Conservation (phyloP, 2,888 invertebrate genomes). For the Protodeltote pygarga region DNA sequence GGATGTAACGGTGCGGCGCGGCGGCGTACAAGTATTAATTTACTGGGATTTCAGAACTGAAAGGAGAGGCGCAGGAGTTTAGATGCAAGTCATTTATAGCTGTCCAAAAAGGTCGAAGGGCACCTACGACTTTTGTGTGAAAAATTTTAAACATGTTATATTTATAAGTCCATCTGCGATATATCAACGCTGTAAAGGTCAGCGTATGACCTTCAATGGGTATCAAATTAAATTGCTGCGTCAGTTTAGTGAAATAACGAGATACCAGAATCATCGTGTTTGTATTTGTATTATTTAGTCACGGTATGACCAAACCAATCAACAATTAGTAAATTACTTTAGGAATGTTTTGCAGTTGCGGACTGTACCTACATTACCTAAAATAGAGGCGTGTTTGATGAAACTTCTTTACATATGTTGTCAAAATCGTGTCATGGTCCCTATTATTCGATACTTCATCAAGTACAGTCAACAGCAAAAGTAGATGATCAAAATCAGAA, state of each 20-base stretch:
- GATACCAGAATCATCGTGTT: slow-evolving; percentile 29
- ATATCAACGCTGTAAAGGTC: slow-evolving; percentile 24
- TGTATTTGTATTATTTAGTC: slow-evolving; percentile 21
- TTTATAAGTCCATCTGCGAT: slow-evolving; percentile 27
- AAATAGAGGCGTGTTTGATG: too few relatives aligned
- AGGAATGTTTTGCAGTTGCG: too few relatives aligned
- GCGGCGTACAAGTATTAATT: slow-evolving; percentile 29
- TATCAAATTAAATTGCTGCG: slow-evolving; percentile 14
- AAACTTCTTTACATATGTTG: too few relatives aligned
- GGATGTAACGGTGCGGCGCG: slow-evolving; percentile 10
- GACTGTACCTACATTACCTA: too few relatives aligned
- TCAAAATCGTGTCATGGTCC: too few relatives aligned
- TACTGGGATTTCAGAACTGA: slow-evolving; percentile 11
- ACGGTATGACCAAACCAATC: too few relatives aligned
- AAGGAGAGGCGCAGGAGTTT: background rate
- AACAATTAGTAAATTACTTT: too few relatives aligned
- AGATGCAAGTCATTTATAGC: slow-evolving; percentile 33
- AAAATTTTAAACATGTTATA: slow-evolving; percentile 22
- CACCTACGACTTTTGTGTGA: slow-evolving; percentile 15
- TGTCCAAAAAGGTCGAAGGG: slow-evolving; percentile 27
- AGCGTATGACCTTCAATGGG: slow-evolving; percentile 13
- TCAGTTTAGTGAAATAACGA: slow-evolving; percentile 17
- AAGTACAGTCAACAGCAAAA: too few relatives aligned
- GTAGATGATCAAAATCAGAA: too few relatives aligned
- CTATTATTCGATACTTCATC: too few relatives aligned